A percentile compares a stretch with the other conserved stretches of the same genome.
phyloP scores from a whole-genome alignment of 2,797 vertebrate genomes.

The Triplophysa bombifrons region DNA sequence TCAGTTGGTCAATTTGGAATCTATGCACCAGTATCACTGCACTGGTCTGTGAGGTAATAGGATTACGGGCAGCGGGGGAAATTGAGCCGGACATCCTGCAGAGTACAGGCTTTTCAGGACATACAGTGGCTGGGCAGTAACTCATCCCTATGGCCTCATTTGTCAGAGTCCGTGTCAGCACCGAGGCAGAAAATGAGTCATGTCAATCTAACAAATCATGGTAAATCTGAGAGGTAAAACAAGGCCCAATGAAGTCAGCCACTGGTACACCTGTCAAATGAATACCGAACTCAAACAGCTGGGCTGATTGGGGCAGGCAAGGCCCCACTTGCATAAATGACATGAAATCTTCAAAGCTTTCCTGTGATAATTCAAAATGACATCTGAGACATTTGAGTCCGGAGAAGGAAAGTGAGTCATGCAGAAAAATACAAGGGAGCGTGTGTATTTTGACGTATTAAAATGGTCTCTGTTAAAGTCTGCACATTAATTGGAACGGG shows the following conservation, averaged over 20 bases:
- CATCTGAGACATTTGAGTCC: conserved; percentile 14
- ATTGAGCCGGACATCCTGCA: conserved; percentile 40
- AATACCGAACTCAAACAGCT: conserved; percentile 38
- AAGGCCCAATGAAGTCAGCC: conserved; percentile 39
- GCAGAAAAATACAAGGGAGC: not conserved
- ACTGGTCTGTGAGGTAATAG: conserved; percentile 34
- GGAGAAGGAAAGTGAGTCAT: conserved; percentile 11
- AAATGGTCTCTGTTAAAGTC: conserved; percentile 21
- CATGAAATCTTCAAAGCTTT: conserved; percentile 43
- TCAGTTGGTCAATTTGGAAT: conserved; percentile 30
- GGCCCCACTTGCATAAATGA: conserved; percentile 31
- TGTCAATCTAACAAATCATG: conserved; percentile 16
- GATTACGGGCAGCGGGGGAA: conserved; percentile 23
- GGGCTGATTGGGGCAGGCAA: conserved; percentile 33
- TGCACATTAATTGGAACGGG: conserved; percentile 28
- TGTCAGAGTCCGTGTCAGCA: conserved; percentile 41
- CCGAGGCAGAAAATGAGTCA: conserved; percentile 42
- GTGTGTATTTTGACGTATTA: conserved; percentile 30
- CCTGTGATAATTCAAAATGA: conserved; percentile 47
- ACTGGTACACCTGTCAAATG: conserved; percentile 46
- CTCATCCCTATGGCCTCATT: conserved; percentile 43
- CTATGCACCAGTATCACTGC: conserved; percentile 12
- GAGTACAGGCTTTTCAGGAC: conserved; percentile 20
- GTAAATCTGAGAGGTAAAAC: conserved; percentile 35
- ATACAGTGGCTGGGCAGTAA: conserved; percentile 22